Evolutionary conservation across 2,113 vertebrate species (phyloP), one percentile per base, ranked within the genome.

Genomic region (Clarias gariepinus): DNA sequence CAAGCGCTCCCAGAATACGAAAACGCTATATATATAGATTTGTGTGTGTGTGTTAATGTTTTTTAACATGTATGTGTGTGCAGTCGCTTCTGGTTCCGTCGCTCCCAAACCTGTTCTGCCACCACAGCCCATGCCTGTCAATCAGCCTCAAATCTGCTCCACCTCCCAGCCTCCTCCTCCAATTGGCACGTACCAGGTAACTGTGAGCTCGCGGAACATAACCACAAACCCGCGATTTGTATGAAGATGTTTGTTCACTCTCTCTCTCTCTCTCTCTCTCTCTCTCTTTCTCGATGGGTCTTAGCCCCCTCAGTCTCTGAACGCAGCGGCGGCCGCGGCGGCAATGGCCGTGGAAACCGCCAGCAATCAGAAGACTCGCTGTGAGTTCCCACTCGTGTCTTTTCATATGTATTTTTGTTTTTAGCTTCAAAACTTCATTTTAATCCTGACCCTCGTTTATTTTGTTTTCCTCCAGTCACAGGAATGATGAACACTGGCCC

Each of bases 331-430:
- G 60, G 93, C 95, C 47, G 97, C 96, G 0, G 96, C 97, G 33
- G 96, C 97, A 91, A 95, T 95, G 55, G 97, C 93, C 0, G 93
- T 98, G 88, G 96, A 97, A 82, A 94, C 95, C 0, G 97, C 97
- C 81, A 96, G 94, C 92, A 96, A 85, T 92, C 96, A 98, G 93
- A 96, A 96, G 91, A 95, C 83, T 2, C 95, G 95, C 89, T 97
- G 97, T 98, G 91, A 96, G 97, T 95, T 71, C 78, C 21, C 60
- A 11, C 36, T 11, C 36, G n/a, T 2, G 4, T 60, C 12, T 13
- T 23, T 12, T 64, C 11, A 12, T 3, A 6, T 61, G 6, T 1
- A 19, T 60, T 3, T 60, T 60, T 21, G 2, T 66, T 66, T 66
- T 66, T 1, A 30, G n/a, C 12, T 6, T 66, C 21, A 25, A 63